These are phyloP conservation scores for Orcinus orca DNA, from an alignment of 2,113 vertebrate genomes.

Conservation along the genomic window DNA sequence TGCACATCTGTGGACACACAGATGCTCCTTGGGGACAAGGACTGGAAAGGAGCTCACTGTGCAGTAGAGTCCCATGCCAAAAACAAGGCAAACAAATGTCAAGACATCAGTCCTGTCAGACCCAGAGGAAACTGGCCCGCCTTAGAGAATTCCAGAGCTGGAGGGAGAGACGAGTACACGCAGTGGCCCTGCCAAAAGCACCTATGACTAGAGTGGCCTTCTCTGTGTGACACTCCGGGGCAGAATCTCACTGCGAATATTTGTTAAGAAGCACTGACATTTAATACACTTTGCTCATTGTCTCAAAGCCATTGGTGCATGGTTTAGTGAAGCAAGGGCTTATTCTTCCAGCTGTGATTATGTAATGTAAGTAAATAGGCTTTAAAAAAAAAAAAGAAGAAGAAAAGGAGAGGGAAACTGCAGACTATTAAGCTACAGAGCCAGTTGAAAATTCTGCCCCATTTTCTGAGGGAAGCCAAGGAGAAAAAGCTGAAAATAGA, in stretches of 20 bases:
- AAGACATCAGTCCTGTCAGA: background rate
- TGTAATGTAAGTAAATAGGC: background rate
- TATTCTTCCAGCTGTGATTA: background rate
- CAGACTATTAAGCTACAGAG: background rate
- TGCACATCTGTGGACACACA: background rate
- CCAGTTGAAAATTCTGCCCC: constrained; percentile 38
- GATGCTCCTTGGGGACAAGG: background rate
- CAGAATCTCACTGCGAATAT: background rate
- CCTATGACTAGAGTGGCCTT: background rate
- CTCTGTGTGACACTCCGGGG: background rate
- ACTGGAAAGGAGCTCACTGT: constrained; percentile 16
- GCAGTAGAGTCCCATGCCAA: background rate
- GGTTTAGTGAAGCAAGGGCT: constrained; percentile 7
- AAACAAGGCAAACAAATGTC: background rate
- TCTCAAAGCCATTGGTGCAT: background rate
- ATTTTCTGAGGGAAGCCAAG: constrained; percentile 38
- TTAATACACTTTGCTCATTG: background rate
- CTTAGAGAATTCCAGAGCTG: background rate
- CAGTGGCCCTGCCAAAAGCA: background rate
- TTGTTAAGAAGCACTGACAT: background rate
- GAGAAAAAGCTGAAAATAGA: constrained; percentile 51
- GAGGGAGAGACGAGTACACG: background rate
- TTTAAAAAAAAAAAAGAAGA: background rate
- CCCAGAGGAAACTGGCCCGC: background rate
- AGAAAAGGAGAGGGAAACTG: background rate